A percentile compares a stretch with the other conserved stretches of the same genome.
These are phyloP conservation scores for Psittacula echo DNA, from an alignment of 2,797 vertebrate genomes.

Conservation along the genomic window DNA sequence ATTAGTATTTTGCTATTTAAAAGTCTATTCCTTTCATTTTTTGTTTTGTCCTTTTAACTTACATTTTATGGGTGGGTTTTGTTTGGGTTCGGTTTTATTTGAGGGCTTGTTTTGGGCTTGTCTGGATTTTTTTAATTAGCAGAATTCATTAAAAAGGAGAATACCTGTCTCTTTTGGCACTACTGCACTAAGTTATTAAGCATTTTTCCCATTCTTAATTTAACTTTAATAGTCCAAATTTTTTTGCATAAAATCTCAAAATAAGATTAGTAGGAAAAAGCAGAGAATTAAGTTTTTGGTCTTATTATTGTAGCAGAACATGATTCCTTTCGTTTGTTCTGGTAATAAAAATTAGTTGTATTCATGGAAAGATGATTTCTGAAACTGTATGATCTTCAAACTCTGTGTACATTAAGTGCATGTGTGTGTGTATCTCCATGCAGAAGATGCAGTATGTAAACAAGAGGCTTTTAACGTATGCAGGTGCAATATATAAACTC, in stretches of 20 bases:
- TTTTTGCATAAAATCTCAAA: conserved; percentile 3
- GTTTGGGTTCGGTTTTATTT: not conserved
- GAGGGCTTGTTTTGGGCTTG: not conserved
- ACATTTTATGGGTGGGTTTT: not conserved
- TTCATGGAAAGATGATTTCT: not conserved
- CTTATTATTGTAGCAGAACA: not conserved
- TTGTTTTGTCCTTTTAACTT: not conserved
- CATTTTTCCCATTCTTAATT: conserved; percentile 19
- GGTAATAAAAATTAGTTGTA: conserved; percentile 11
- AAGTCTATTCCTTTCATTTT: not conserved
- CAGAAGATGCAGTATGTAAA: not conserved
- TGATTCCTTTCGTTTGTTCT: not conserved
- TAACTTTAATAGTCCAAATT: not conserved
- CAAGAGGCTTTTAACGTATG: not conserved
- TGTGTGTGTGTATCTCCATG: not conserved
- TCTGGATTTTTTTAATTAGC: not conserved
- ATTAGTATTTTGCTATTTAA: conserved; percentile 3
- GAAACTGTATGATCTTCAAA: not conserved
- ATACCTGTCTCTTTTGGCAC: not conserved
- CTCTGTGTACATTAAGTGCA: not conserved
- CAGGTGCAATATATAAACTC: not conserved
- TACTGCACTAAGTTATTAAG: not conserved
- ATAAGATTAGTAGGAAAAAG: not conserved
- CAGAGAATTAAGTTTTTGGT: not conserved
- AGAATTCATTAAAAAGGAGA: conserved; percentile 37